These are phyloP conservation scores for Gambusia yucatana DNA, from an alignment of 2,797 vertebrate genomes.

Conservation along the genomic window DNA sequence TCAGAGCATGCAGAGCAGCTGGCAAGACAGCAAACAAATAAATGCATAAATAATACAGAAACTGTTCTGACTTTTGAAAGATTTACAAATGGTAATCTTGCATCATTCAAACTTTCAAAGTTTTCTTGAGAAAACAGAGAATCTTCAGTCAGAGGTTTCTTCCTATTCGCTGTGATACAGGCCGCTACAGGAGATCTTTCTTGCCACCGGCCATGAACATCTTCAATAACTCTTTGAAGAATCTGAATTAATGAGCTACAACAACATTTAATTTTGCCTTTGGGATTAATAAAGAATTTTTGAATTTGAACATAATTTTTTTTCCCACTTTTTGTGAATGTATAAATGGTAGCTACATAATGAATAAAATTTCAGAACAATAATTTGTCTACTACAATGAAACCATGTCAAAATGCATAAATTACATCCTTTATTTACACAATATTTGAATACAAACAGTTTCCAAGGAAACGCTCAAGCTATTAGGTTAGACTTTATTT, in stretches of 20 bases:
- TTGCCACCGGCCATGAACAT: too few species aligned
- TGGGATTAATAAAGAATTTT: too few species aligned
- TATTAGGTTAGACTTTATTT: background rate
- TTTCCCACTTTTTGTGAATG: background rate
- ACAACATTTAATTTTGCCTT: too few species aligned
- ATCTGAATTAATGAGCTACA: too few species aligned
- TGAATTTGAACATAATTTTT: background rate
- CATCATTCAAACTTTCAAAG: background rate
- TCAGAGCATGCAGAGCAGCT: conserved; percentile 43
- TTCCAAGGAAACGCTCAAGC: background rate
- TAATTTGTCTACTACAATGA: background rate
- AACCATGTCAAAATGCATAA: background rate
- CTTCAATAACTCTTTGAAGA: too few species aligned
- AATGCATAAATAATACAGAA: fast-evolving
- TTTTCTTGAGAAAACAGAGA: background rate
- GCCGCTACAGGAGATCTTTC: too few species aligned
- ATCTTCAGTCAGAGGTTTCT: too few species aligned
- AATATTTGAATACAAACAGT: background rate
- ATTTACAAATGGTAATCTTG: background rate
- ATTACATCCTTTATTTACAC: background rate
- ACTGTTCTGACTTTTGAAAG: background rate
- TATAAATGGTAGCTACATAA: background rate
- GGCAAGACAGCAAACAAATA: background rate
- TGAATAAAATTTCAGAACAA: background rate
- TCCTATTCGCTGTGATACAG: too few species aligned